Evolutionary conservation across 2,113 vertebrate species (phyloP).

Genomic region (Corythaeola cristata): DNA sequence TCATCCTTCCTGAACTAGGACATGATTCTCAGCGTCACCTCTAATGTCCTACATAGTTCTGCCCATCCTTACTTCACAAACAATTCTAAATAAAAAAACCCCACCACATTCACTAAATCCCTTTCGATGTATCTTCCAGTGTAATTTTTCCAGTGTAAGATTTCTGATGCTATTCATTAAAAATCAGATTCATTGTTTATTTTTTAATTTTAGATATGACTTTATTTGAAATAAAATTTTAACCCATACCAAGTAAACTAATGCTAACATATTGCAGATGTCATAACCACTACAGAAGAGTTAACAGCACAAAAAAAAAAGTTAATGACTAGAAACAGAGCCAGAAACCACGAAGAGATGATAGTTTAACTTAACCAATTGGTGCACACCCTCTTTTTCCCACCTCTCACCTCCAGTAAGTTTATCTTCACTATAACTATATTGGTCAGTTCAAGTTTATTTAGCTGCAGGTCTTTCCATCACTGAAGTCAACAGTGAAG

Average conservation of each 20-base stretch:
- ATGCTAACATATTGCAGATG: not conserved
- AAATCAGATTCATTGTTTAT: not conserved
- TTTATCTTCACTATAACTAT: conserved; percentile 12
- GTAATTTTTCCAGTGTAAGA: not conserved
- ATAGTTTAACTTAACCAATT: not conserved
- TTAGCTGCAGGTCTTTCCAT: not conserved
- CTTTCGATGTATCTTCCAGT: not conserved
- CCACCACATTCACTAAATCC: not conserved
- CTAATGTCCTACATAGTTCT: not conserved
- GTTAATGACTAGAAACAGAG: not conserved
- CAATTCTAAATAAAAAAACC: not conserved
- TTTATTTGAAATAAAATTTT: conserved; percentile 15
- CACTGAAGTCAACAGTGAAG: conserved; percentile 16
- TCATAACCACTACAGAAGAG: not conserved
- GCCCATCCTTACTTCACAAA: not conserved
- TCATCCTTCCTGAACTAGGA: not conserved
- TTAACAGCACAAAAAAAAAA: not conserved
- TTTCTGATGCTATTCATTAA: not conserved
- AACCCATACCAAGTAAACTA: not conserved
- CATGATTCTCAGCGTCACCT: not conserved
- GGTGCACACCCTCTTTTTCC: not conserved
- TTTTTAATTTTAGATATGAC: not conserved
- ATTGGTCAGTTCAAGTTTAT: not conserved
- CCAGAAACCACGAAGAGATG: not conserved
- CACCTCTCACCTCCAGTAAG: not conserved